A percentile compares a stretch with the other conserved stretches of the same genome.
Conservation (phyloP, 2,113 vertebrate species). For the Rhipidura dahli region DNA sequence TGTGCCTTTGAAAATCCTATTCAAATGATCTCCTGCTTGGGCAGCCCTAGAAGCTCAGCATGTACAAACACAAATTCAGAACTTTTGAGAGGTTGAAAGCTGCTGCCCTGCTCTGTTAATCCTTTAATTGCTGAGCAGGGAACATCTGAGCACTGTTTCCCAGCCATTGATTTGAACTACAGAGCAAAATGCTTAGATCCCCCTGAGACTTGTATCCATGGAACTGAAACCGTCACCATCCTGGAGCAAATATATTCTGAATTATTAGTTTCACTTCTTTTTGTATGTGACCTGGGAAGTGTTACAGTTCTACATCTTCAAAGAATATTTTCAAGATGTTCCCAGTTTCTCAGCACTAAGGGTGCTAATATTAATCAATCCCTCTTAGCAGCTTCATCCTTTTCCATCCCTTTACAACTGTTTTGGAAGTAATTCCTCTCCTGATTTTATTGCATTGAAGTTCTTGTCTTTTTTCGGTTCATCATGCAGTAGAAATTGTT, state of each 20-base stretch:
- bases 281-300: background rate
- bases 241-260: background rate
- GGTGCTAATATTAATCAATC: background rate
- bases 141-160: background rate
- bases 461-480: background rate
- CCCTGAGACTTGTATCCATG: background rate
- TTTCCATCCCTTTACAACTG: background rate
- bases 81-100: slow-evolving; percentile 8
- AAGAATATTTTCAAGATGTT: background rate
- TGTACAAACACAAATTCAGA: background rate
- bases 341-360: background rate
- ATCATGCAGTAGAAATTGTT: background rate
- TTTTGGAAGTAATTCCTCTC: background rate
- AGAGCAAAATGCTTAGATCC: background rate
- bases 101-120: background rate
- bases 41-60: background rate
- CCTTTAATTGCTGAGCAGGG: background rate
- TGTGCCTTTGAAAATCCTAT: slow-evolving; percentile 23
- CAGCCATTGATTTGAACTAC: background rate
- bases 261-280: background rate
- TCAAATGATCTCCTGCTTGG: slow-evolving; percentile 4
- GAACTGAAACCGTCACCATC: background rate
- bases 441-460: background rate
- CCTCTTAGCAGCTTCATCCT: background rate
- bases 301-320: background rate